Percentiles rank a stretch among this genome's conserved stretches.
Evolutionary conservation across 2,888 invertebrate species (phyloP).

Genomic region (Hirtodrosophila cameraria): DNA sequence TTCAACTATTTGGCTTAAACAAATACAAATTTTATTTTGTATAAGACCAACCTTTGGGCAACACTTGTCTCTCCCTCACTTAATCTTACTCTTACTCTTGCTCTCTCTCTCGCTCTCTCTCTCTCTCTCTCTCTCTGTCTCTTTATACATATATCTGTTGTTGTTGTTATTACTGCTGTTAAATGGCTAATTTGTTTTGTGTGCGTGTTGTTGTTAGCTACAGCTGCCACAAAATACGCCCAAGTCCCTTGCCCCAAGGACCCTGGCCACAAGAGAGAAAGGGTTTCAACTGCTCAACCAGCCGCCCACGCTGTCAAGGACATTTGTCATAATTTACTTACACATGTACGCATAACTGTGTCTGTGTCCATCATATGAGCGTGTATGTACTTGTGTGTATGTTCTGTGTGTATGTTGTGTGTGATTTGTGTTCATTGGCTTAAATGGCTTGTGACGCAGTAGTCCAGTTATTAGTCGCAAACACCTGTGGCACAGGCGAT

Average conservation of each 20-base stretch:
- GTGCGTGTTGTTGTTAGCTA: conserved; percentile 74
- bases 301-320: conserved; percentile 69
- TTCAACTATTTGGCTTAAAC: no score
- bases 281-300: conserved; percentile 61
- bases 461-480: conserved; percentile 72
- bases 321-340: conserved; percentile 78
- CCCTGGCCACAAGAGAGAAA: conserved; percentile 33
- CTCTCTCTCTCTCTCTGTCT: background rate
- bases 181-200: conserved; percentile 78
- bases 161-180: conserved; percentile 51
- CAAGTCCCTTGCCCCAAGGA: background rate
- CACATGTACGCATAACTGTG: conserved; percentile 34
- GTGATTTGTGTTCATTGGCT: conserved; percentile 74
- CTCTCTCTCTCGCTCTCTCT: background rate
- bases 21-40: no score
- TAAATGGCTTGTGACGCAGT: conserved; percentile 59
- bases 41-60: conserved; percentile 10
- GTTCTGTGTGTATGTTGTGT: conserved; percentile 27
- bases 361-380: conserved; percentile 19
- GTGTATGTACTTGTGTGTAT: conserved; percentile 1
- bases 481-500: conserved; percentile 84
- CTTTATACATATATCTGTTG: conserved; percentile 5
- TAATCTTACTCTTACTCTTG: background rate
- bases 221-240: conserved; percentile 70
- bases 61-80: conserved; percentile 33